These are phyloP conservation scores for Cydia splendana DNA, from an alignment of 1,140 invertebrate genomes.

Conservation along the genomic window DNA sequence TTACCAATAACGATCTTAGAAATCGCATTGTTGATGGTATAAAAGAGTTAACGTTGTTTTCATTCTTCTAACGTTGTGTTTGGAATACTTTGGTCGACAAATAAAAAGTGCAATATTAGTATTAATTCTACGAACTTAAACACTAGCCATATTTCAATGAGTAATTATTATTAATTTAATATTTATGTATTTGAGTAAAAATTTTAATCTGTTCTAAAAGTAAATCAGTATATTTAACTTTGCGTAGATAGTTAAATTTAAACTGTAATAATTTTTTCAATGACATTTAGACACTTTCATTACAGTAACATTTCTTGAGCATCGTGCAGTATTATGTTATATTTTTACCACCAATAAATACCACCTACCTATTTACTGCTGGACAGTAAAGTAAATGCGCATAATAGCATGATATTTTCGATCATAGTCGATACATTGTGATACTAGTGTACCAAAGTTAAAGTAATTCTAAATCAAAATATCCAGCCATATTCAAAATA, in stretches of 20 bases:
- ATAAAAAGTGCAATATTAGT: conserved; percentile 23
- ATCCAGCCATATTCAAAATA: background rate
- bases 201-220: too few species aligned
- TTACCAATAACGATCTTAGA: background rate
- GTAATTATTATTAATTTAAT: too few species aligned
- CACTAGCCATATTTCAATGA: too few species aligned
- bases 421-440: background rate
- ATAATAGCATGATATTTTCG: background rate
- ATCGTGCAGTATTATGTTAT: background rate
- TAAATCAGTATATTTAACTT: too few species aligned
- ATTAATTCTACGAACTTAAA: background rate
- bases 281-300: too few species aligned
- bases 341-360: background rate
- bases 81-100: background rate
- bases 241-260: too few species aligned
- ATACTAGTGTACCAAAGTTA: conserved; percentile 16
- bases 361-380: background rate
- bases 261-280: too few species aligned
- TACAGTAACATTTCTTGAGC: background rate
- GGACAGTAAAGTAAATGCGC: background rate
- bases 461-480: background rate
- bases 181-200: too few species aligned
- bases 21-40: background rate
- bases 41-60: background rate
- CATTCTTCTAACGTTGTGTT: background rate